phyloP scores from a whole-genome alignment of 2,113 vertebrate species.

The Gallinago jamesoni region DNA sequence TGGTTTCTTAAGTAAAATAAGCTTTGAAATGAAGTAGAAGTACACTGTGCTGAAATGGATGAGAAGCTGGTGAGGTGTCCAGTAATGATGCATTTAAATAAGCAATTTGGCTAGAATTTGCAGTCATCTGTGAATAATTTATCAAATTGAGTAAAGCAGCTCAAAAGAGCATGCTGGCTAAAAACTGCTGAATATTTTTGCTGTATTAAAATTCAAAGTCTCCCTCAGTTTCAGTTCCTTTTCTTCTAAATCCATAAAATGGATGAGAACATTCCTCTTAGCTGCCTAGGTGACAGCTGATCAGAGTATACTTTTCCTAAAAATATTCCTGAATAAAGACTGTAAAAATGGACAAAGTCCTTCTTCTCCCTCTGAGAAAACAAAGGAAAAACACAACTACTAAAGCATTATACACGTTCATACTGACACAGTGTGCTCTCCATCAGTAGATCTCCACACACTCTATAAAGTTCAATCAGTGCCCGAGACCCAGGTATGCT shows the following conservation, averaged over 20 bases:
- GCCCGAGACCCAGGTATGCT: not conserved
- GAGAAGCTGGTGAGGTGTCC: conserved; percentile 56
- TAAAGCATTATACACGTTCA: fast-evolving
- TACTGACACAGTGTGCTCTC: not conserved
- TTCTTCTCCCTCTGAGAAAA: not conserved
- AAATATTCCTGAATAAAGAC: not conserved
- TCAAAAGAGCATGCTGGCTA: not conserved
- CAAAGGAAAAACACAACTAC: not conserved
- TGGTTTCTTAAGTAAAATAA: conserved; percentile 47
- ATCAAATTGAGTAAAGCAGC: conserved; percentile 46
- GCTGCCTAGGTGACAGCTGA: not conserved
- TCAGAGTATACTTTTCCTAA: not conserved
- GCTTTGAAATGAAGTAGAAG: conserved; percentile 51
- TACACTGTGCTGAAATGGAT: conserved; percentile 33
- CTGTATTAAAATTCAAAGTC: not conserved
- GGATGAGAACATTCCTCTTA: not conserved
- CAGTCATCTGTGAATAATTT: conserved; percentile 72
- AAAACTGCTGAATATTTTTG: conserved; percentile 21
- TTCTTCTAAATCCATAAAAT: not conserved
- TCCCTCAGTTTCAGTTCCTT: not conserved
- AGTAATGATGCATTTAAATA: conserved; percentile 71
- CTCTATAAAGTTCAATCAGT: not conserved
- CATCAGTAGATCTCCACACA: not conserved
- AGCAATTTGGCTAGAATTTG: conserved; percentile 54
- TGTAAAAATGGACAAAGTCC: not conserved